Percentiles rank a stretch among this genome's conserved stretches.
These are phyloP conservation scores for Trichechus manatus DNA, from an alignment of 2,113 vertebrate genomes.

Conservation along the genomic window DNA sequence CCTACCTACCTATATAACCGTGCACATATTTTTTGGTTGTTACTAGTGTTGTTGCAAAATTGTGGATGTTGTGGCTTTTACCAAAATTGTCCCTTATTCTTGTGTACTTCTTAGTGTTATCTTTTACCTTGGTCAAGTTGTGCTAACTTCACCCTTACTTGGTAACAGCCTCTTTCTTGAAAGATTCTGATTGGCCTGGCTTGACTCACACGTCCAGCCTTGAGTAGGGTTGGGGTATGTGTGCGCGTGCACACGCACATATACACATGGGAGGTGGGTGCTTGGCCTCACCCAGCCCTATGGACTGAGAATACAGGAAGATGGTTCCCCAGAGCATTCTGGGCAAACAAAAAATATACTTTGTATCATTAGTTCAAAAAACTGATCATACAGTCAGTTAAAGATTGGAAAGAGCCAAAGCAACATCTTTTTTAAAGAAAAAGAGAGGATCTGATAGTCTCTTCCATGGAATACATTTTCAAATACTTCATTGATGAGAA, in stretches of 20 bases:
- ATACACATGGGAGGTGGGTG: not conserved
- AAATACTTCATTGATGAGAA: conserved; percentile 8
- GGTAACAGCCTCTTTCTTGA: not conserved
- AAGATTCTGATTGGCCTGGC: not conserved
- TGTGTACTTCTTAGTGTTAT: too few species aligned
- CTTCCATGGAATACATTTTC: not conserved
- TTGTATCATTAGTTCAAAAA: not conserved
- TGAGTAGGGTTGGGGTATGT: not conserved
- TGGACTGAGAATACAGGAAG: not conserved
- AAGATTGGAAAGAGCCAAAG: not conserved
- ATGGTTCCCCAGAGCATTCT: not conserved
- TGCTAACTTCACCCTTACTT: too few species aligned
- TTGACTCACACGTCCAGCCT: rapidly evolving
- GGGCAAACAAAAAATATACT: not conserved
- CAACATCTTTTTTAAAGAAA: not conserved
- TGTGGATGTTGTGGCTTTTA: too few species aligned
- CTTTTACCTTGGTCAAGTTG: too few species aligned
- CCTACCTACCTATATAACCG: too few species aligned
- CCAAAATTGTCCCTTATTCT: too few species aligned
- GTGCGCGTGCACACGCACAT: rapidly evolving
- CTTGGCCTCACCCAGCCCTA: not conserved
- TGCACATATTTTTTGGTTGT: too few species aligned
- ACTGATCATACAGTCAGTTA: not conserved
- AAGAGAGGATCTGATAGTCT: not conserved
- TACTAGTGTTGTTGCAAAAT: too few species aligned